phyloP scores from a whole-genome alignment of 2,888 invertebrate genomes.

The Gymnocheta viridis region DNA sequence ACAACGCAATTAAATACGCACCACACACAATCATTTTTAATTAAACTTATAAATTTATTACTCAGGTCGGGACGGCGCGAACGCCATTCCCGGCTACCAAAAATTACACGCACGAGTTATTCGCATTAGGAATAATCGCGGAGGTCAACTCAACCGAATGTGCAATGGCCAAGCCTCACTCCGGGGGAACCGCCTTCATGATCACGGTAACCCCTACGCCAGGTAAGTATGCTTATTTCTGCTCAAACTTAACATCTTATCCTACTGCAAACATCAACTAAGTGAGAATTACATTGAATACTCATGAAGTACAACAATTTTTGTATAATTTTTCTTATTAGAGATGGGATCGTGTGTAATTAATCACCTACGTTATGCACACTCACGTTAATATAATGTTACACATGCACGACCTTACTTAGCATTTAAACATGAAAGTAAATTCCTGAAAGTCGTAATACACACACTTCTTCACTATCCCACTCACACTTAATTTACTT shows the following conservation, averaged over 20 bases:
- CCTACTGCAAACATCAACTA: neutral
- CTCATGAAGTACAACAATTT: neutral
- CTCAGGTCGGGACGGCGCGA: slow-evolving; percentile 84
- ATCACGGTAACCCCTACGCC: slow-evolving; percentile 77
- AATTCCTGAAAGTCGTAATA: too few species aligned
- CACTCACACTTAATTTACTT: too few species aligned
- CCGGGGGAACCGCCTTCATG: slow-evolving; percentile 76
- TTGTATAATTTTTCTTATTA: too few species aligned
- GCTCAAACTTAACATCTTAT: slow-evolving; percentile 7
- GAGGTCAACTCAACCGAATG: slow-evolving; percentile 87
- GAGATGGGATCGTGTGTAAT: too few species aligned
- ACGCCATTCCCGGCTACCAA: slow-evolving; percentile 87
- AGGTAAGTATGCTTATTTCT: slow-evolving; percentile 75
- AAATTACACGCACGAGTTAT: slow-evolving; percentile 88
- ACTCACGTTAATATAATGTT: too few species aligned
- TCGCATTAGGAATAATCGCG: slow-evolving; percentile 90
- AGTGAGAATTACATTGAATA: neutral
- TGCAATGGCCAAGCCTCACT: slow-evolving; percentile 76
- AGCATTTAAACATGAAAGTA: too few species aligned
- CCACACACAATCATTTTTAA: neutral
- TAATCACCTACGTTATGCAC: too few species aligned
- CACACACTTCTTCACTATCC: too few species aligned
- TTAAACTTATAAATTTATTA: slow-evolving; percentile 3
- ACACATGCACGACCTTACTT: too few species aligned
- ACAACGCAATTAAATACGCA: neutral